Conservation (phyloP, 2,113 vertebrate species). For the Cranoglanis bouderius region DNA sequence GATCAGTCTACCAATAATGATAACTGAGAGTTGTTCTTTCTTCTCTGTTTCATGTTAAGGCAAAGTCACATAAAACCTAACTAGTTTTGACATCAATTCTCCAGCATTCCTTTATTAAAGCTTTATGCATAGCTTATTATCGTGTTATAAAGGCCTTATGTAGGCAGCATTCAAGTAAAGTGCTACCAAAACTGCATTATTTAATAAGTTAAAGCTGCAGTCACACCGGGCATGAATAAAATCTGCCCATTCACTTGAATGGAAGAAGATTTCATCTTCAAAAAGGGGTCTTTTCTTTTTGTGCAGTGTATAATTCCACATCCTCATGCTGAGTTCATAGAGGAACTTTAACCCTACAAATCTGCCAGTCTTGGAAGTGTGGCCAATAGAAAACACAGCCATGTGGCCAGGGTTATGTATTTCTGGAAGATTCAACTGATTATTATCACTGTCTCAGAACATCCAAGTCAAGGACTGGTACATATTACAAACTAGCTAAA, state of each 20-base stretch:
- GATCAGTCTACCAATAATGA: background rate
- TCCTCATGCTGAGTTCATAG: background rate
- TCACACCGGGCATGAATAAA: background rate
- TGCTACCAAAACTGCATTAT: background rate
- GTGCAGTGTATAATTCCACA: background rate
- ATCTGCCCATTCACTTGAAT: background rate
- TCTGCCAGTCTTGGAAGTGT: background rate
- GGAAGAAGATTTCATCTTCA: background rate
- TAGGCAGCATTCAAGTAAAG: background rate
- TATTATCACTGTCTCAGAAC: background rate
- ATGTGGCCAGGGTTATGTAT: background rate
- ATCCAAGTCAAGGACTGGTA: too few relatives aligned
- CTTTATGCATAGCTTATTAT: background rate
- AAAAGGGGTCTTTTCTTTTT: background rate
- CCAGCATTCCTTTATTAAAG: background rate
- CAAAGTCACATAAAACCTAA: background rate
- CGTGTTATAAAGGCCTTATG: background rate
- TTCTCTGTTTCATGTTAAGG: background rate
- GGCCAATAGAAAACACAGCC: background rate
- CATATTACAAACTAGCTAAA: background rate
- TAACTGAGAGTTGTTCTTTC: background rate
- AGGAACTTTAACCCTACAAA: background rate
- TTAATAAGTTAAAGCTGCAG: background rate
- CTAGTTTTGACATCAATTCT: background rate
- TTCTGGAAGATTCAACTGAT: background rate